phyloP scores from a whole-genome alignment of 2,797 vertebrate genomes.

The Poecilia velifera region DNA sequence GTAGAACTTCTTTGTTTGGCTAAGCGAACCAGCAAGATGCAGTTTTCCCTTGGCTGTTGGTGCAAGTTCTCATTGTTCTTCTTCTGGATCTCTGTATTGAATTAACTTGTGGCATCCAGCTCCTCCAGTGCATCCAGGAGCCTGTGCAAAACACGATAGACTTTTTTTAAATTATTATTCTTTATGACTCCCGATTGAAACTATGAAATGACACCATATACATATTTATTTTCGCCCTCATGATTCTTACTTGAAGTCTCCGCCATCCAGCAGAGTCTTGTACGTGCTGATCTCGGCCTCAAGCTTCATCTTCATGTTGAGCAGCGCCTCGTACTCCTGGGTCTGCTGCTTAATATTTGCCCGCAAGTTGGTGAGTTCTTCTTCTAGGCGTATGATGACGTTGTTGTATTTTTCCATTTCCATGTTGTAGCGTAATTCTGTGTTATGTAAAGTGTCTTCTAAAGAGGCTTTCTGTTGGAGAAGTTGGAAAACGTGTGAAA shows the following conservation, averaged over 20 bases:
- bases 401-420: slow-evolving; percentile 85
- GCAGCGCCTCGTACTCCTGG: slow-evolving; percentile 87
- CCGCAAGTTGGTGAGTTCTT: slow-evolving; percentile 83
- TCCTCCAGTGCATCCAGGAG: slow-evolving; percentile 82
- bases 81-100: slow-evolving; percentile 32
- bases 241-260: slow-evolving; percentile 85
- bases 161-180: neutral
- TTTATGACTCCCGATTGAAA: neutral
- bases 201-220: neutral
- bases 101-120: slow-evolving; percentile 48
- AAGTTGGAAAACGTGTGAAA: slow-evolving; percentile 16
- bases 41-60: slow-evolving; percentile 7
- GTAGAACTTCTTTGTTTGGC: neutral
- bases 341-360: slow-evolving; percentile 86
- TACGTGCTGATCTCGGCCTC: slow-evolving; percentile 90
- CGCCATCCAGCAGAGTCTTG: slow-evolving; percentile 89
- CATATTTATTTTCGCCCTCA: neutral
- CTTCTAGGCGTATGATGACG: slow-evolving; percentile 79
- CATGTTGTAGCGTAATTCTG: slow-evolving; percentile 80
- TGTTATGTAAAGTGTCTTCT: slow-evolving; percentile 85
- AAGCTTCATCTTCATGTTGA: slow-evolving; percentile 92
- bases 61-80: slow-evolving; percentile 16
- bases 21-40: neutral
- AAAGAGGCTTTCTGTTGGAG: slow-evolving; percentile 83
- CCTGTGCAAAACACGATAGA: slow-evolving; percentile 67